Base-by-base conservation (phyloP, 2,113 vertebrate genomes). In the Malurus alboscapulatus region DNA sequence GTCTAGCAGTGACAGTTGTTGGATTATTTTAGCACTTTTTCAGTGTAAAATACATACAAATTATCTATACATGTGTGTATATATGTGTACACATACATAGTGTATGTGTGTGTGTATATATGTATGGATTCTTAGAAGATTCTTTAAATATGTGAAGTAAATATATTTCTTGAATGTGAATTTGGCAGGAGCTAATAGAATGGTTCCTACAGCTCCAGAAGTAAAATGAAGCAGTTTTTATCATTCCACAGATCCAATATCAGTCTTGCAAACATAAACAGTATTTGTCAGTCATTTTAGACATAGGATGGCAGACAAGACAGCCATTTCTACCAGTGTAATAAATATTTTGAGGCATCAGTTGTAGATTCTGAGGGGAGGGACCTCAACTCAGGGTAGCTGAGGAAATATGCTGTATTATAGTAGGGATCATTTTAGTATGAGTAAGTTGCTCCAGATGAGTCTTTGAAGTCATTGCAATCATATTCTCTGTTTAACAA, bases 71-170 rank as follows among this genome's bases (percentile, higher is more conserved):
- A 3, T 62, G 18, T 90, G 19, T 90, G 9, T 83, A 54, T 62
- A 32, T 55, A 30, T 81, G 53, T 84, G 58, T 86, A 59, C 82
- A 68, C 71, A 87, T 63, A 51, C 48, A 51, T 54, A 17, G 27
- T 68, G 16, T 84, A 32, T 87, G 34, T 71, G 29, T 58, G 50
- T 67, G 32, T 73, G 17, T 77, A 3, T 84, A 24, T 90, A 69
- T 68, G 51, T 71, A 78, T 79, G 48, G n/a, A 25, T 57, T 84
- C 81, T 89, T 92, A 88, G 63, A 65, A 66, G 55, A 25, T 76
- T 91, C 58, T 91, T 90, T 50, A 62, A 76, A 12, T 69, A 75
- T 51, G 26, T 91, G 91, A 93, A 89, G 47, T 93, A 86, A 88
- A 74, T 88, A 7, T 53, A 29, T 81, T 81, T 88, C 81, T 69